These are phyloP conservation scores for Jordanella pulchra DNA, from an alignment of 2,797 vertebrate species.

Conservation along the genomic window DNA sequence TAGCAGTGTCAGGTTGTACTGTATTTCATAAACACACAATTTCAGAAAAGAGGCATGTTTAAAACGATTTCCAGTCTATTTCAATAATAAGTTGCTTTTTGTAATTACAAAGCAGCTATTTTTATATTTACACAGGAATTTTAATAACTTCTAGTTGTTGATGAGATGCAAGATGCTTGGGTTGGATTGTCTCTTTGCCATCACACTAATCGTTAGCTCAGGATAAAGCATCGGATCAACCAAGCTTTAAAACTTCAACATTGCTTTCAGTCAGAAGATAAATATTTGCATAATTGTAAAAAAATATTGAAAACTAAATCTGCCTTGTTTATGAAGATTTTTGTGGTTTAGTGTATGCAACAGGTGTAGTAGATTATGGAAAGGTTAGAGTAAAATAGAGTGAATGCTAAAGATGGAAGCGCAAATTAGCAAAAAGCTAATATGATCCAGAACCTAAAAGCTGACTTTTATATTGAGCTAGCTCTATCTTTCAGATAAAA, in stretches of 20 bases:
- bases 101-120: background rate
- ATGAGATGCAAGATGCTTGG: background rate
- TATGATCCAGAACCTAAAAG: background rate
- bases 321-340: background rate
- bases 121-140: background rate
- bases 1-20: too few species aligned
- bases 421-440: background rate
- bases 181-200: background rate
- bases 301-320: background rate
- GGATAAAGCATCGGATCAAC: too few species aligned
- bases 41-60: too few species aligned
- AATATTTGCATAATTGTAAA: background rate
- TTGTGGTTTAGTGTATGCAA: background rate
- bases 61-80: too few species aligned
- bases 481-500: slow-evolving; percentile 4
- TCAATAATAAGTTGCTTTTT: background rate
- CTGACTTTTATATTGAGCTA: slow-evolving; percentile 5
- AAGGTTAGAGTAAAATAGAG: background rate
- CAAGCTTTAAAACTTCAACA: background rate
- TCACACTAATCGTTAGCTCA: background rate
- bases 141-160: background rate
- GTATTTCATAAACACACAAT: too few species aligned
- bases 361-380: background rate
- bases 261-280: too few species aligned
- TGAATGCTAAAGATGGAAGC: background rate